Base-by-base conservation (phyloP, 2,113 vertebrate species). In the Lepus europaeus region DNA sequence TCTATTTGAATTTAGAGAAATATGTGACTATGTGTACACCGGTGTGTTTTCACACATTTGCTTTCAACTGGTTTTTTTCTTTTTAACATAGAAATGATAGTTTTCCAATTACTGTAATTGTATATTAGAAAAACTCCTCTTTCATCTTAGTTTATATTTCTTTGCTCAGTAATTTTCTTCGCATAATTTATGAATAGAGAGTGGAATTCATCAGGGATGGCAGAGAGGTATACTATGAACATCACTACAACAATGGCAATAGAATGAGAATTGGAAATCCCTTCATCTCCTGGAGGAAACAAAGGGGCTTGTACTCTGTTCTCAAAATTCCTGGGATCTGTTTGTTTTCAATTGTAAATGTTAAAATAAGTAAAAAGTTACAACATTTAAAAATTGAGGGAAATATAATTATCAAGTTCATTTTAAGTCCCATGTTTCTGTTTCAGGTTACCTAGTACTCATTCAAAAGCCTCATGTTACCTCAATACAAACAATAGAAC, bases 61-160 rank as follows among this genome's bases (percentile, higher is more conserved):
- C 77, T 9, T 36, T 76, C 25, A 69, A 23, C 10, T 85, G n/a
- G 64, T 39, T 59, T 12, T 1, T 82, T 94, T 89, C 56, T 29
- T 91, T 96, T 82, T 33, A 76, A 59, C 31, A 49, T 31, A 31
- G 7, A 73, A 45, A 13, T 27, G 14, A 31, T 90, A 72, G 19
- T 95, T 86, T 36, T 61, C 5, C 6, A 92, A 39, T 91, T 81
- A 27, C 63, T 77, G 66, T 33, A 87, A 49, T 77, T 83, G 61
- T 77, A 17, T 31, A 12, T 90, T 89, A 87, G 59, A 76, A 95
- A 72, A 11, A 94, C 68, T 33, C 69, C 49, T 79, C 6, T 74
- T 94, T 11, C 20, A 11, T 74, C 17, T 68, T 76, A 81, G 76
- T 72, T 93, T 17, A 93, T 16, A 89, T 49, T 92, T 72, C 80